Evolutionary conservation across 2,888 invertebrate species (phyloP).

Genomic region (Lasioglossum morio): DNA sequence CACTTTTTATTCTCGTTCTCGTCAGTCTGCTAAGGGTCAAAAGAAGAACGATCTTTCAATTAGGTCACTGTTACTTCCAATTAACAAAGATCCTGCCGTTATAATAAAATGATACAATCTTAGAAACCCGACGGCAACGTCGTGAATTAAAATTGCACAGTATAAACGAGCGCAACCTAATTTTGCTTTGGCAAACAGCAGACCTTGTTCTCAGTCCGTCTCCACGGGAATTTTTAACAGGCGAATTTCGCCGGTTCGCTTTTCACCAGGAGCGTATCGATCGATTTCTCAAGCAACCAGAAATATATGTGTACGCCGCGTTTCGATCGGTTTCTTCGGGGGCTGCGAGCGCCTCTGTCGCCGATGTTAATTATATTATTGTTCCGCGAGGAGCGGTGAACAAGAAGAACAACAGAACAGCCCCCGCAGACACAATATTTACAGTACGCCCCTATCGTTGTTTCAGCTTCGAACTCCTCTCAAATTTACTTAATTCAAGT

Average conservation of each 20-base stretch:
- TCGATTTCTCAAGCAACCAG: not conserved
- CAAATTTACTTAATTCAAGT: conserved; percentile 38
- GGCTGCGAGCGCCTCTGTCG: not conserved
- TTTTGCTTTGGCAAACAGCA: no score
- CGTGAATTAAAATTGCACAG: no score
- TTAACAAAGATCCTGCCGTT: no score
- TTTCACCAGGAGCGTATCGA: not conserved
- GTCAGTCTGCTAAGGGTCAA: no score
- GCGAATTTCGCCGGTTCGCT: not conserved
- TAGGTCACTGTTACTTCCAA: no score
- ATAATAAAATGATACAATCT: no score
- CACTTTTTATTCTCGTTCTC: no score
- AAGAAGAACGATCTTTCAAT: no score
- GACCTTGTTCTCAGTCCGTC: no score
- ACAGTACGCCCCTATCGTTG: conserved; percentile 14
- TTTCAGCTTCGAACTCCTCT: conserved; percentile 17
- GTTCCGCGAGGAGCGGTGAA: not conserved
- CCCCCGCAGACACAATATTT: not conserved
- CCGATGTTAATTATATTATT: conserved; percentile 5
- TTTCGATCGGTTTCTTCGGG: not conserved
- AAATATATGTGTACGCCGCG: not conserved
- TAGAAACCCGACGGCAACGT: no score
- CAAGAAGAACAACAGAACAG: conserved; percentile 6
- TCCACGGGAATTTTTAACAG: not conserved
- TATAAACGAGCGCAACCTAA: no score